Evolutionary conservation across 2,797 vertebrate species (phyloP).

Genomic region (Thamnophis elegans): DNA sequence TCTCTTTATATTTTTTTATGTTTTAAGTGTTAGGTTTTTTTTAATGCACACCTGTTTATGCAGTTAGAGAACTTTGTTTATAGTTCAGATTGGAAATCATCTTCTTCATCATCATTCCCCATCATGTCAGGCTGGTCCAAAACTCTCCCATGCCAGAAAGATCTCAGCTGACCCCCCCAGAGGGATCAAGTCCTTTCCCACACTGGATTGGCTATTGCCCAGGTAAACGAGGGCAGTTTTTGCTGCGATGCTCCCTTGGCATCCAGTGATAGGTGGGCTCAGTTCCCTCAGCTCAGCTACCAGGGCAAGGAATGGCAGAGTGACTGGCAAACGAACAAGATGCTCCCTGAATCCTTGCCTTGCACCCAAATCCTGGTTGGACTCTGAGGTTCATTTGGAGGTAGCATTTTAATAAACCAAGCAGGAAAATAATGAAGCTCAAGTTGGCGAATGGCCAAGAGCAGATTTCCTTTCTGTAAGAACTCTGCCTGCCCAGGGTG

Average conservation of each 20-base stretch:
- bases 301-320: neutral
- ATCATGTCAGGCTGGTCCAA: neutral
- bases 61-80: neutral
- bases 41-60: neutral
- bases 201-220: neutral
- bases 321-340: neutral
- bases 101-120: neutral
- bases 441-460: no score
- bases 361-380: neutral
- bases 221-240: neutral
- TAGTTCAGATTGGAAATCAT: neutral
- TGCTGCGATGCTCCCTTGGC: neutral
- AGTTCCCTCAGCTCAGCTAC: neutral
- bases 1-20: neutral
- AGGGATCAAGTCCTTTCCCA: neutral
- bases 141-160: neutral
- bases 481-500: neutral
- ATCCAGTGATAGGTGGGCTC: neutral
- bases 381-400: neutral
- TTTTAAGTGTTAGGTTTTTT: neutral
- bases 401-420: neutral
- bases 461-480: rapidly evolving
- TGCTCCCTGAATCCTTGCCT: neutral
- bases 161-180: neutral
- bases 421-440: neutral